Conservation (phyloP, 2,797 vertebrate genomes). For the Cyclura pinguis region DNA sequence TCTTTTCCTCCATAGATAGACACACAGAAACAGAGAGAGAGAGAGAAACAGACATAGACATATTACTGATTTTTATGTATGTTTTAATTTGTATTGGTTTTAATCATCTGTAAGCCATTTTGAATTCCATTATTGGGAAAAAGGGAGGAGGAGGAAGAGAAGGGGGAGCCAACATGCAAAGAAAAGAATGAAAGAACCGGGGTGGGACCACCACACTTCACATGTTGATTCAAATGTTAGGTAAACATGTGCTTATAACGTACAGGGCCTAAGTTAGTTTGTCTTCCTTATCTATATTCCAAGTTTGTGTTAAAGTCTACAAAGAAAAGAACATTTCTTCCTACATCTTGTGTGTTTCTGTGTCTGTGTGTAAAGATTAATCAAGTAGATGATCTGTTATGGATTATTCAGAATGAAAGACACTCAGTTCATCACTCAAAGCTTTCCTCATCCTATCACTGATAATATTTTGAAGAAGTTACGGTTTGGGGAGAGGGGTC, state of each 20-base stretch:
- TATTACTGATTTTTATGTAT: too few relatives aligned
- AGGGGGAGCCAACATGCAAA: too few relatives aligned
- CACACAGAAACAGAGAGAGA: too few relatives aligned
- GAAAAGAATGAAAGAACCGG: too few relatives aligned
- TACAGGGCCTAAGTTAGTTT: background rate
- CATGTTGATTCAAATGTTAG: too few relatives aligned
- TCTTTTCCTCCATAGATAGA: too few relatives aligned
- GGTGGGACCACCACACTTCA: too few relatives aligned
- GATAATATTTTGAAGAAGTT: background rate
- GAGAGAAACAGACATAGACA: too few relatives aligned
- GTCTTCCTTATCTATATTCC: background rate
- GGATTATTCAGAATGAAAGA: background rate
- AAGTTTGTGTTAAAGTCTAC: background rate
- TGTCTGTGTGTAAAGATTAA: background rate
- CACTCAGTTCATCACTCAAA: background rate
- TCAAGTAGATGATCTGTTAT: background rate
- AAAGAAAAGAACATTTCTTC: background rate
- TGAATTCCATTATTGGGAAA: too few relatives aligned
- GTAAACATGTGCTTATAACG: background rate
- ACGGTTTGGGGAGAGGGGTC: background rate
- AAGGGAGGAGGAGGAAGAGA: too few relatives aligned
- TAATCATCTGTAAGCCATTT: too few relatives aligned
- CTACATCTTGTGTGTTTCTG: background rate
- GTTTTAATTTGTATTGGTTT: too few relatives aligned
- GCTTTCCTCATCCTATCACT: background rate